phyloP scores from a whole-genome alignment of 53 echinoderm and acorn worm genomes.

The Henricia sp. region DNA sequence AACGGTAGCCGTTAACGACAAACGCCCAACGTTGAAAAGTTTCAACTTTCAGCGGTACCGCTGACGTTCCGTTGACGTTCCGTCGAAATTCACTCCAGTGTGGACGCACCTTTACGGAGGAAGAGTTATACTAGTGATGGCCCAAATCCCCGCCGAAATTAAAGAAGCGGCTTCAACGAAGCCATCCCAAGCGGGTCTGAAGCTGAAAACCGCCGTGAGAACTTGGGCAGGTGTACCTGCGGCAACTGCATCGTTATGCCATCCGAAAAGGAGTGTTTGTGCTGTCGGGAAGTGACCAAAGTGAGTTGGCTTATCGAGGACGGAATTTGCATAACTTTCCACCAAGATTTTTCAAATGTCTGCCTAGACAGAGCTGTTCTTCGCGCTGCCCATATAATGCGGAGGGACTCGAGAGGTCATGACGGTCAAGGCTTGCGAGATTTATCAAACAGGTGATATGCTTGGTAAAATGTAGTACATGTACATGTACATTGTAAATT shows the following conservation, averaged over 20 bases:
- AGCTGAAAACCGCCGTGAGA: background rate
- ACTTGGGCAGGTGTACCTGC: conserved; percentile 39
- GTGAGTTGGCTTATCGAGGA: background rate
- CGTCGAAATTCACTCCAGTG: too few relatives aligned
- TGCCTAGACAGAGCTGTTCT: conserved; percentile 19
- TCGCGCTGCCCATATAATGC: background rate
- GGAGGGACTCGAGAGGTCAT: background rate
- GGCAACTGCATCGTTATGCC: conserved; percentile 60
- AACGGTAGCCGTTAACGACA: background rate
- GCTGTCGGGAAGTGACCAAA: conserved; percentile 53
- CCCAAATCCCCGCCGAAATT: too few relatives aligned
- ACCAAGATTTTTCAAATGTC: conserved; percentile 1
- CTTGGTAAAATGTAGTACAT: too few relatives aligned
- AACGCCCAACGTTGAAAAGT: background rate
- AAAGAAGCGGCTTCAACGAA: too few relatives aligned
- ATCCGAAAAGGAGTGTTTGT: conserved; percentile 44
- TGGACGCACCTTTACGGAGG: too few relatives aligned
- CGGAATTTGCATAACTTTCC: background rate
- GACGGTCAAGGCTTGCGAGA: background rate
- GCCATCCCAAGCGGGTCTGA: background rate
- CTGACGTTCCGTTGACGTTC: too few relatives aligned
- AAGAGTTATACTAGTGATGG: too few relatives aligned
- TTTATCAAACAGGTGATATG: background rate
- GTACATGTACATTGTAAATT: too few relatives aligned
- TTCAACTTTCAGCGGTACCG: too few relatives aligned